Evolutionary conservation across 2,797 vertebrate genomes (phyloP).

Genomic region (Chelmon rostratus): DNA sequence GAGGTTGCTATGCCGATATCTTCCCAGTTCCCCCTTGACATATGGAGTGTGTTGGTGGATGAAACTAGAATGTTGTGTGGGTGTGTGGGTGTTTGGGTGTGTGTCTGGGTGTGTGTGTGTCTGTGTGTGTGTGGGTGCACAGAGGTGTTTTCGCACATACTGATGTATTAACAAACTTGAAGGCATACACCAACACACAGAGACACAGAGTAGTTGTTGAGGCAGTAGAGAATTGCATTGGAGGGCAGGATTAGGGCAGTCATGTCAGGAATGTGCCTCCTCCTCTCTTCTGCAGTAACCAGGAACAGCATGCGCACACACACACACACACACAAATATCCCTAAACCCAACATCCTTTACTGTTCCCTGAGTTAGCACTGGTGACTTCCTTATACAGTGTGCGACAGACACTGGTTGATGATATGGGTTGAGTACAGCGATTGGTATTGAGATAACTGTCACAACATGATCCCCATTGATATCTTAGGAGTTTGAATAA

Average conservation of each 20-base stretch:
- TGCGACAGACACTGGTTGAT: background rate
- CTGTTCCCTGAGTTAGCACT: slow-evolving; percentile 25
- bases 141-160: slow-evolving; percentile 23
- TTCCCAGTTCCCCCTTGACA: slow-evolving; percentile 25
- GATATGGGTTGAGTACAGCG: background rate
- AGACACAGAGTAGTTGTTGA: slow-evolving; percentile 21
- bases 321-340: slow-evolving; percentile 1
- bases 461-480: background rate
- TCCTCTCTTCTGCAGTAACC: slow-evolving; percentile 29
- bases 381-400: slow-evolving; percentile 33
- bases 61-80: slow-evolving; percentile 2
- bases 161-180: background rate
- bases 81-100: background rate
- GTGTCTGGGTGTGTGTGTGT: background rate
- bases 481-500: background rate
- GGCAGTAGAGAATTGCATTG: slow-evolving; percentile 24
- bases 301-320: slow-evolving; percentile 1
- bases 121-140: background rate
- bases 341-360: background rate
- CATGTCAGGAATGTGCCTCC: slow-evolving; percentile 64
- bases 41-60: slow-evolving; percentile 25
- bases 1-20: slow-evolving; percentile 48
- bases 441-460: background rate
- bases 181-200: slow-evolving; percentile 1
- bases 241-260: slow-evolving; percentile 56